A percentile compares a stretch with the other conserved stretches of the same genome.
Conservation (phyloP, 2,888 invertebrate species). For the Prosapia bicincta region DNA sequence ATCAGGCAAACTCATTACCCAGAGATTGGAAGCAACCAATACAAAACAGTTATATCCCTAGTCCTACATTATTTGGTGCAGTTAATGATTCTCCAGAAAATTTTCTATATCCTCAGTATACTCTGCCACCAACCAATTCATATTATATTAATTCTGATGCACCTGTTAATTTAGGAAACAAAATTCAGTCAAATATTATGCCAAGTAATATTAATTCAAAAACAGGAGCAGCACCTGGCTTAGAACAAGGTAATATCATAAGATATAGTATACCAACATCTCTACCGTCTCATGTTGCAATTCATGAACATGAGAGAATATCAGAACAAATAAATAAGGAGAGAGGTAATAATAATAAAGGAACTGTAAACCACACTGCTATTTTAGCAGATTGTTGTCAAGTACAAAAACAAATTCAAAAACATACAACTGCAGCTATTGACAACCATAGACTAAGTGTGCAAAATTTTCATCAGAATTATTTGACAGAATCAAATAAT, state of each 20-base stretch:
- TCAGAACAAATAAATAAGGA: neutral
- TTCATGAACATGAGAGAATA: neutral
- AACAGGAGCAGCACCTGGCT: neutral
- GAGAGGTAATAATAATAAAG: neutral
- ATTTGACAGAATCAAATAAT: neutral
- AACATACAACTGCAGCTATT: neutral
- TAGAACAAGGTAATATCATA: neutral
- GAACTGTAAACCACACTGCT: neutral
- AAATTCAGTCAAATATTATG: neutral
- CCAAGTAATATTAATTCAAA: neutral
- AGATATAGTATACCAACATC: neutral
- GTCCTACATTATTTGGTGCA: conserved; percentile 22
- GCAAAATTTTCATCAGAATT: neutral
- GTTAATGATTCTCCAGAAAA: conserved; percentile 26
- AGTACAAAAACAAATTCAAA: conserved; percentile 3
- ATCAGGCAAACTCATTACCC: conserved; percentile 8
- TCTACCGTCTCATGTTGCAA: neutral
- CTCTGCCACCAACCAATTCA: conserved; percentile 18
- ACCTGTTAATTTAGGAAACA: neutral
- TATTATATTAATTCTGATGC: conserved; percentile 16
- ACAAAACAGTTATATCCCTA: conserved; percentile 19
- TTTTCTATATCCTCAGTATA: conserved; percentile 17
- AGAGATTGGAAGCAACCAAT: conserved; percentile 27
- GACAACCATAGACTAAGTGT: neutral
- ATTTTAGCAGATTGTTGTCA: conserved; percentile 4